Evolutionary conservation across 2,113 vertebrate species (phyloP), one percentile per base, ranked within the genome.

Genomic region (Corydoras maculifer): DNA sequence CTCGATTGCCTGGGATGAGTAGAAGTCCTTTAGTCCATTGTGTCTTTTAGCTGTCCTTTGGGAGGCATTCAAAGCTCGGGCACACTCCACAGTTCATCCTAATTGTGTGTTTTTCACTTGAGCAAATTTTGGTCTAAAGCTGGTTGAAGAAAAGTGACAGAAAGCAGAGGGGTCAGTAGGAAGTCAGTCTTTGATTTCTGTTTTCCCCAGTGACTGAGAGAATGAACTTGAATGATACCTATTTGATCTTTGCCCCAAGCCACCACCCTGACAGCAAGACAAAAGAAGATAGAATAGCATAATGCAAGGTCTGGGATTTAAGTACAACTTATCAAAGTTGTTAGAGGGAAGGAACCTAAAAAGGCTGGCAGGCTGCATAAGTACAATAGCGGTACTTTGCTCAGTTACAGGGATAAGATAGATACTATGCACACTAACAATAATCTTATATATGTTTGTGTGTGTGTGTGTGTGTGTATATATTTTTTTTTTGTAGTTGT

Each of bases 111-210:
- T 75, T 75, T 71, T 77, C 32, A 65, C 78, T 78, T 69, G 69
- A 78, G 67, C 75, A 65, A 51, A 9, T 72, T 75, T 75, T 72
- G 61, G 60, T 8, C 31, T 54, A n/a, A 51, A 70, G 66, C 77
- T 59, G 65, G 54, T 62, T 57, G 62, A 49, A 70, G 61, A 62
- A 73, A 66, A 55, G 18, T 18, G 31, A 54, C 58, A 55, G 14
- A 43, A 31, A 32, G 66, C 18, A 9, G 29, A 65, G 60, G 68
- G 72, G 64, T 54, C 66, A 66, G 72, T 70, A 75, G 77, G 77
- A 74, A 74, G 72, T 79, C 73, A 63, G 69, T 48, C 73, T 84
- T 81, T 82, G 82, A 82, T 77, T 65, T 69, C 30, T 13, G 32
- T 68, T 76, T 73, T 78, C 78, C 78, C 68, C 14, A 29, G 76